These are phyloP conservation scores for Sylvilagus bachmani DNA, from an alignment of 2,113 vertebrate species.

Conservation along the genomic window DNA sequence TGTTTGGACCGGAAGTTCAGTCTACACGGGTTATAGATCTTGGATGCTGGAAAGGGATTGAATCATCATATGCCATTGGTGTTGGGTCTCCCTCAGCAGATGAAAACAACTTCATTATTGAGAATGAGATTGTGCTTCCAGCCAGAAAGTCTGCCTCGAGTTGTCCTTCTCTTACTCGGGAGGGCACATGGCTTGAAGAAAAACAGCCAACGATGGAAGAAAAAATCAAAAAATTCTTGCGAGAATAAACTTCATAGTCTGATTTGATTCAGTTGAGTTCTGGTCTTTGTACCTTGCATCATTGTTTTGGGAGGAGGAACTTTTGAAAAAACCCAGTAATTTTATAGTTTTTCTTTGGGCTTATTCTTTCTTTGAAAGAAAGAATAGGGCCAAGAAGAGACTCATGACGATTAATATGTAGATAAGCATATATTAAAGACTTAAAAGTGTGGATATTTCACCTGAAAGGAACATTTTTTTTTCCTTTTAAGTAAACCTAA, in stretches of 20 bases:
- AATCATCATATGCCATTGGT: neutral
- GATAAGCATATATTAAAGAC: neutral
- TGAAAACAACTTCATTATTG: neutral
- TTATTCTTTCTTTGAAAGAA: slow-evolving; percentile 27
- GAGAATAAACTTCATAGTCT: neutral
- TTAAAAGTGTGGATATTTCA: neutral
- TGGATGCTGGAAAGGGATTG: neutral
- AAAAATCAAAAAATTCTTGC: neutral
- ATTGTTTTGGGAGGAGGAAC: neutral
- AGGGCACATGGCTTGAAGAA: neutral
- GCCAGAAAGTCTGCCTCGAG: neutral
- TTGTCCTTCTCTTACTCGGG: slow-evolving; percentile 23
- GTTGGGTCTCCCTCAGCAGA: neutral
- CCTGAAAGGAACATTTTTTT: slow-evolving; percentile 15
- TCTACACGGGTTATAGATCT: neutral
- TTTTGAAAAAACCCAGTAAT: neutral
- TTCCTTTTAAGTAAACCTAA: slow-evolving; percentile 1
- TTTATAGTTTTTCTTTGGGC: neutral
- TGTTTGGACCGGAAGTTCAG: neutral
- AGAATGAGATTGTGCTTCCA: slow-evolving; percentile 9
- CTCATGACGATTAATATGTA: neutral
- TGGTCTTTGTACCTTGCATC: neutral
- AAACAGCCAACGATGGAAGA: neutral
- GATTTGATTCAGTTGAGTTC: neutral
- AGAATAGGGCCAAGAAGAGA: neutral